phyloP scores from a whole-genome alignment of 2,113 vertebrate genomes.

The Pungitius pungitius region DNA sequence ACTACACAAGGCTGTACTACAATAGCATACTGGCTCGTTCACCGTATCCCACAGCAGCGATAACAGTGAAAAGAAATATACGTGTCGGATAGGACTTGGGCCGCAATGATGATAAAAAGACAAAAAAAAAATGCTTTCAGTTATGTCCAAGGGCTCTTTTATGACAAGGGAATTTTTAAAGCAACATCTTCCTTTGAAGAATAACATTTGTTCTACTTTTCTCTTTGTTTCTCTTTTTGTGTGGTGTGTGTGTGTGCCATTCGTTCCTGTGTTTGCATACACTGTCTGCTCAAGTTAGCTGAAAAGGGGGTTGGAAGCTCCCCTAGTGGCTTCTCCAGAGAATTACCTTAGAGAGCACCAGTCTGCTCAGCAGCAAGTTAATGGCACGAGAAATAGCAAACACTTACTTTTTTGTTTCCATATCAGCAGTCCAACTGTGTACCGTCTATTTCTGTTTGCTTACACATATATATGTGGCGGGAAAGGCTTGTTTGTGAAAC shows the following conservation, averaged over 20 bases:
- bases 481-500: conserved; percentile 67
- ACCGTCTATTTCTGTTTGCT: conserved; percentile 68
- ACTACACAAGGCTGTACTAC: conserved; percentile 49
- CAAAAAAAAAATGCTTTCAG: background rate
- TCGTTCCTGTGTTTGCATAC: conserved; percentile 37
- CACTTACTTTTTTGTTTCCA: conserved; percentile 67
- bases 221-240: conserved; percentile 36
- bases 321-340: conserved; percentile 79
- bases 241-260: conserved; percentile 2
- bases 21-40: conserved; percentile 57
- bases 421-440: conserved; percentile 65
- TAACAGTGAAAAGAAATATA: conserved; percentile 28
- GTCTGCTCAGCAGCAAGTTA: conserved; percentile 67
- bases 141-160: background rate
- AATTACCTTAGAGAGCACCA: conserved; percentile 67
- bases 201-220: conserved; percentile 27
- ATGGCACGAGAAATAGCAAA: conserved; percentile 72
- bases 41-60: conserved; percentile 46
- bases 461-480: conserved; percentile 60
- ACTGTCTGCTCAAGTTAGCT: conserved; percentile 53
- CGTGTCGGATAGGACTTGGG: conserved; percentile 8
- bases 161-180: conserved; percentile 4
- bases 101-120: conserved; percentile 18
- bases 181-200: conserved; percentile 21
- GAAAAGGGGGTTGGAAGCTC: conserved; percentile 74